phyloP scores from a whole-genome alignment of 2,797 vertebrate genomes.

The Sebastes umbrosus region DNA sequence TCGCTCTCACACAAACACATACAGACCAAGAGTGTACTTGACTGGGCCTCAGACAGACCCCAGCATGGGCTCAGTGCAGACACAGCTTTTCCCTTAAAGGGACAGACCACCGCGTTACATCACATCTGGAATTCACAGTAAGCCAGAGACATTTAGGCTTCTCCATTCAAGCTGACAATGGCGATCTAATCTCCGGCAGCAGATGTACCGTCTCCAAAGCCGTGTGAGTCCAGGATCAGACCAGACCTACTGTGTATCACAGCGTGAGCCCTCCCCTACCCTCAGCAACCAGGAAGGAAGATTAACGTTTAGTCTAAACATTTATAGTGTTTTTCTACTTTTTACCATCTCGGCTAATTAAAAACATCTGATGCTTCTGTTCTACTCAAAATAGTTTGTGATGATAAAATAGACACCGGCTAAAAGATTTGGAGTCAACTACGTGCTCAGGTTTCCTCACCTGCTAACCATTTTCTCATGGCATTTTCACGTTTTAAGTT shows the following conservation, averaged over 20 bases:
- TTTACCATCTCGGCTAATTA: not conserved
- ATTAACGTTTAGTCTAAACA: constrained; percentile 28
- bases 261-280: constrained; percentile 25
- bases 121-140: constrained; percentile 59
- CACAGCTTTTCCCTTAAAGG: constrained; percentile 57
- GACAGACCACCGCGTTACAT: constrained; percentile 49
- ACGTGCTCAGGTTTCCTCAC: not conserved
- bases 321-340: not conserved
- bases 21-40: constrained; percentile 18
- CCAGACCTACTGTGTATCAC: constrained; percentile 31
- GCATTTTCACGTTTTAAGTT: not conserved
- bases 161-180: constrained; percentile 47
- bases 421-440: not conserved
- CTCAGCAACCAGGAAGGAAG: constrained; percentile 33
- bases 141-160: constrained; percentile 48
- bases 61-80: constrained; percentile 40
- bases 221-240: constrained; percentile 38
- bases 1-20: not conserved
- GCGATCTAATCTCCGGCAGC: constrained; percentile 57
- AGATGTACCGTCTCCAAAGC: constrained; percentile 54
- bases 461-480: not conserved
- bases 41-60: constrained; percentile 45
- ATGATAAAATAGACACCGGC: not conserved
- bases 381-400: not conserved
- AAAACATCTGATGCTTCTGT: not conserved